Percentiles rank a stretch among this genome's conserved stretches.
These are phyloP conservation scores for Chascanopsetta lugubris DNA, from an alignment of 2,113 vertebrate genomes.

Conservation along the genomic window DNA sequence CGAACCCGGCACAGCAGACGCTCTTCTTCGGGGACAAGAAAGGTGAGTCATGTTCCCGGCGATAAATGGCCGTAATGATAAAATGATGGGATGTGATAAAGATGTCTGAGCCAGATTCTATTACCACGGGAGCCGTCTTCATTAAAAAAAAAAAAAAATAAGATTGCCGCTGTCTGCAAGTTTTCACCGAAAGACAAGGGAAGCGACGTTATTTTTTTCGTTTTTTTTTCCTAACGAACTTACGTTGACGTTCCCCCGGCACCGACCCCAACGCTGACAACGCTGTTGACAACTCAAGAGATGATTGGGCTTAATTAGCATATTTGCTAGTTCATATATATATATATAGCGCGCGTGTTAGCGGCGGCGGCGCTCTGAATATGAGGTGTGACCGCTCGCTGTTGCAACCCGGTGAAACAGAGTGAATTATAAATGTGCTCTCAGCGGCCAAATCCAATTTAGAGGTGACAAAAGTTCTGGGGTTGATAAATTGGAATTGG, in stretches of 20 bases:
- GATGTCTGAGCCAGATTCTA: constrained; percentile 43
- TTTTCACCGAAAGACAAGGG: constrained; percentile 26
- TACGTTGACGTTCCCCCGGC: constrained; percentile 54
- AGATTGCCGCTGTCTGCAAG: too few species aligned
- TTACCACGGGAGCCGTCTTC: constrained; percentile 34
- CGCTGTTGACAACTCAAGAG: constrained; percentile 64
- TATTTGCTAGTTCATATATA: constrained; percentile 66
- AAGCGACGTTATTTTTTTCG: constrained; percentile 28
- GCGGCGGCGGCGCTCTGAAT: constrained; percentile 49
- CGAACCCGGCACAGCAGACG: constrained; percentile 99
- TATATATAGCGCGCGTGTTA: constrained; percentile 65
- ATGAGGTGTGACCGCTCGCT: constrained; percentile 56
- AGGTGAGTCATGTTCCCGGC: constrained; percentile 81
- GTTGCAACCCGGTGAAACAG: constrained; percentile 69
- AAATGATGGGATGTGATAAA: constrained; percentile 47
- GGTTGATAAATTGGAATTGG: constrained; percentile 70
- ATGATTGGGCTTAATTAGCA: constrained; percentile 74
- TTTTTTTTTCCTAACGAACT: constrained; percentile 55
- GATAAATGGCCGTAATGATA: constrained; percentile 37
- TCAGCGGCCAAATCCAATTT: constrained; percentile 70
- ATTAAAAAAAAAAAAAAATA: too few species aligned
- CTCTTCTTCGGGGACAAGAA: constrained; percentile 99
- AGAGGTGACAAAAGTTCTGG: constrained; percentile 69
- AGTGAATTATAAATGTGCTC: constrained; percentile 63
- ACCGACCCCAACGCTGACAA: constrained; percentile 45